phyloP scores from a whole-genome alignment of 35 echinoderm and acorn worm genomes.

The Acanthaster planci region DNA sequence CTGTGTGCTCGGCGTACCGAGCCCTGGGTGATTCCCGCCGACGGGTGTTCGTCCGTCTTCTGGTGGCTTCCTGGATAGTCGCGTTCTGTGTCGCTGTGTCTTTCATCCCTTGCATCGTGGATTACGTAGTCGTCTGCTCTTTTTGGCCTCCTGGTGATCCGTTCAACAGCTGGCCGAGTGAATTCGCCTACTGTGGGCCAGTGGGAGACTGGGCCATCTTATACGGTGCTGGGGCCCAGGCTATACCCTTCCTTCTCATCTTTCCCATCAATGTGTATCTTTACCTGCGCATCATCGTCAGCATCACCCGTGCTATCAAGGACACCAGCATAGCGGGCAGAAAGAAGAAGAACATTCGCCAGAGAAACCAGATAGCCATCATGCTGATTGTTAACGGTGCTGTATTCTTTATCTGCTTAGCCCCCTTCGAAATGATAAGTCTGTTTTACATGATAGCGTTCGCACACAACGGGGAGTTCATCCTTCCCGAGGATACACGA shows the following conservation, averaged over 20 bases:
- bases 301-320: conserved; percentile 49
- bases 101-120: conserved; percentile 46
- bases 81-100: conserved; percentile 43
- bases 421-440: conserved; percentile 56
- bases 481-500: conserved; percentile 13
- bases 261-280: conserved; percentile 58
- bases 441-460: conserved; percentile 9
- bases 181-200: conserved; percentile 13
- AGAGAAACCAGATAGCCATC: conserved; percentile 52
- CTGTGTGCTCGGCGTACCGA: conserved; percentile 56
- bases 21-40: conserved; percentile 32
- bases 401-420: conserved; percentile 66
- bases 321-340: conserved; percentile 32
- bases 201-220: conserved; percentile 2
- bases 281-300: conserved; percentile 51
- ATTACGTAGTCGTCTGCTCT: conserved; percentile 13
- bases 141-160: conserved; percentile 32
- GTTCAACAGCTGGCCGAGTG: conserved; percentile 30
- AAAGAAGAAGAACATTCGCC: conserved; percentile 29
- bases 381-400: conserved; percentile 60
- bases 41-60: conserved; percentile 28
- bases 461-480: background rate
- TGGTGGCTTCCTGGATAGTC: conserved; percentile 49
- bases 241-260: conserved; percentile 51
- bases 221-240: conserved; percentile 43